phyloP scores from a whole-genome alignment of 1,140 invertebrate species.

The Drosophila rufa region DNA sequence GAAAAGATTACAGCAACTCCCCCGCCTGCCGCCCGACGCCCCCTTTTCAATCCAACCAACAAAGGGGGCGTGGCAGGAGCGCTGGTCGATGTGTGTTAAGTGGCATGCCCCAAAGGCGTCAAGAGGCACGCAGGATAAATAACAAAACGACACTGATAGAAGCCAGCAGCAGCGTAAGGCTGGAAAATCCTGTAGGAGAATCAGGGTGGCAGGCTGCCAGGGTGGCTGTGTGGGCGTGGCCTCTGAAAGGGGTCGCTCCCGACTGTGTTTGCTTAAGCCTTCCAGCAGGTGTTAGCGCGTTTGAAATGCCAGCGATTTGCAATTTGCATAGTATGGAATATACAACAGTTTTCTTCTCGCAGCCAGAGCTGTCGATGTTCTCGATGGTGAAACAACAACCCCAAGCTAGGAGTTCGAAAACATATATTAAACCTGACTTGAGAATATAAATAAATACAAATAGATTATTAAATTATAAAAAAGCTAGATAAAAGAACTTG shows the following conservation, averaged over 20 bases:
- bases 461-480: no score
- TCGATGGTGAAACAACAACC: not conserved
- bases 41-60: not conserved
- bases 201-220: not conserved
- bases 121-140: conserved; percentile 74
- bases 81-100: conserved; percentile 72
- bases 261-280: conserved; percentile 51
- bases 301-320: conserved; percentile 62
- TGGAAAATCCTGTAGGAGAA: conserved; percentile 2
- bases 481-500: no score
- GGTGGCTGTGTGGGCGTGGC: conserved; percentile 12
- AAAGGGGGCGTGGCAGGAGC: conserved; percentile 52
- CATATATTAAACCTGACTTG: no score
- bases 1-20: conserved; percentile 62
- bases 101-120: conserved; percentile 72
- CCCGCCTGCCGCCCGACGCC: not conserved
- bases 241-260: not conserved
- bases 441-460: no score
- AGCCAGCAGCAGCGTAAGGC: conserved; percentile 30
- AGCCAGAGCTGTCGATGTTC: conserved; percentile 37
- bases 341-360: not conserved
- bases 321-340: conserved; percentile 63
- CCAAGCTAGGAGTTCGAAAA: no score
- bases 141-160: conserved; percentile 80
- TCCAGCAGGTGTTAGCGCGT: conserved; percentile 64